phyloP scores from a whole-genome alignment of 2,888 invertebrate species.

The Spilarctia lutea region DNA sequence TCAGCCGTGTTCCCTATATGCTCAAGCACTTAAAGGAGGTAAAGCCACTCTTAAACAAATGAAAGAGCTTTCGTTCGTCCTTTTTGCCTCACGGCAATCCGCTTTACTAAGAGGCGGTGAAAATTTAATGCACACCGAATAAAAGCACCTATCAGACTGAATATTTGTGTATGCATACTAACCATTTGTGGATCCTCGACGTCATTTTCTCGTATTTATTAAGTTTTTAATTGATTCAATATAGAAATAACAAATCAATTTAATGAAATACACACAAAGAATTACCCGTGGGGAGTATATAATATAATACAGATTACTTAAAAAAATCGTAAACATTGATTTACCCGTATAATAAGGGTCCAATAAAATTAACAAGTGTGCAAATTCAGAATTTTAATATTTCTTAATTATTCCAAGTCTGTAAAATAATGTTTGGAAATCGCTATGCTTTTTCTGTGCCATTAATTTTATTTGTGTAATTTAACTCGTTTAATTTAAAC shows the following conservation, averaged over 20 bases:
- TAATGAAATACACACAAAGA: neutral
- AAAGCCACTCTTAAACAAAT: constrained; percentile 83
- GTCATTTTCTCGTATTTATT: neutral
- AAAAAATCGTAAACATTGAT: neutral
- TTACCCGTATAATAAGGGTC: neutral
- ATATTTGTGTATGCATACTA: constrained; percentile 38
- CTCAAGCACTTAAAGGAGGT: constrained; percentile 80
- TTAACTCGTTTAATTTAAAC: constrained; percentile 75
- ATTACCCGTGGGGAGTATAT: neutral
- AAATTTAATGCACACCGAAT: constrained; percentile 77
- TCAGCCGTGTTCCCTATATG: constrained; percentile 74
- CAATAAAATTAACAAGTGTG: constrained; percentile 26
- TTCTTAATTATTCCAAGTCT: constrained; percentile 56
- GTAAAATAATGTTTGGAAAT: constrained; percentile 66
- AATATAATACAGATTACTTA: neutral
- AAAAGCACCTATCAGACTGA: constrained; percentile 58
- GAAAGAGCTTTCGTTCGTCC: constrained; percentile 78
- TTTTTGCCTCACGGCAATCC: constrained; percentile 74
- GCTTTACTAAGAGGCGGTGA: constrained; percentile 79
- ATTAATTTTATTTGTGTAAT: constrained; percentile 78
- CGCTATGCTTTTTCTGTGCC: constrained; percentile 69
- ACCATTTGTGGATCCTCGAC: constrained; percentile 14
- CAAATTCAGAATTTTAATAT: constrained; percentile 34
- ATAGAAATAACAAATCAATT: neutral
- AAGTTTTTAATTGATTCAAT: neutral